These are phyloP conservation scores for Eupithecia insigniata DNA, from an alignment of 2,888 invertebrate genomes.

Conservation along the genomic window DNA sequence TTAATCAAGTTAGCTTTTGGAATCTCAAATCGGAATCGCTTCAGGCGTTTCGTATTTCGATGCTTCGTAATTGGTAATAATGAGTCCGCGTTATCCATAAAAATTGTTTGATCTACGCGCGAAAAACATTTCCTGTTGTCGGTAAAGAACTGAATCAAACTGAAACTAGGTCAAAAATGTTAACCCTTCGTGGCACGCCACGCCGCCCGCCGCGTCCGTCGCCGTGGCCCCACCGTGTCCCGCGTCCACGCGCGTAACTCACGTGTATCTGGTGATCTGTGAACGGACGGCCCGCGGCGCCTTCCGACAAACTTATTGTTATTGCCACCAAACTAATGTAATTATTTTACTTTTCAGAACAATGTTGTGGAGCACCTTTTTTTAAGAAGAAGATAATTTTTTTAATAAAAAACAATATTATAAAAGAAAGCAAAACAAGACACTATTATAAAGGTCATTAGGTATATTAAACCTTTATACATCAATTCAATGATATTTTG, in stretches of 20 bases:
- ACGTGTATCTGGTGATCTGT: slow-evolving; percentile 80
- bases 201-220: slow-evolving; percentile 4
- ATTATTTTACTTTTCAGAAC: slow-evolving; percentile 73
- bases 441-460: too few relatives aligned
- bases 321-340: slow-evolving; percentile 81
- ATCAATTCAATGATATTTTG: too few relatives aligned
- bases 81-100: too few relatives aligned
- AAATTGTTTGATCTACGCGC: too few relatives aligned
- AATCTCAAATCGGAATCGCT: background rate
- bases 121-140: background rate
- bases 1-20: background rate
- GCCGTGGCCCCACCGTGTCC: slow-evolving; percentile 25
- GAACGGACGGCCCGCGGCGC: slow-evolving; percentile 63
- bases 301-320: slow-evolving; percentile 76
- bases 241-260: slow-evolving; percentile 57
- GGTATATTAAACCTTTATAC: too few relatives aligned
- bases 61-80: background rate
- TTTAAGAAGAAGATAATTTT: background rate
- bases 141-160: background rate
- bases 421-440: background rate
- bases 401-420: background rate
- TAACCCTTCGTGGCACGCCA: slow-evolving; percentile 29
- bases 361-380: slow-evolving; percentile 49
- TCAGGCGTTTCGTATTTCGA: background rate
- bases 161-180: slow-evolving; percentile 26